These are phyloP conservation scores for Diuraphis noxia DNA, from an alignment of 1,140 invertebrate species.

Conservation along the genomic window DNA sequence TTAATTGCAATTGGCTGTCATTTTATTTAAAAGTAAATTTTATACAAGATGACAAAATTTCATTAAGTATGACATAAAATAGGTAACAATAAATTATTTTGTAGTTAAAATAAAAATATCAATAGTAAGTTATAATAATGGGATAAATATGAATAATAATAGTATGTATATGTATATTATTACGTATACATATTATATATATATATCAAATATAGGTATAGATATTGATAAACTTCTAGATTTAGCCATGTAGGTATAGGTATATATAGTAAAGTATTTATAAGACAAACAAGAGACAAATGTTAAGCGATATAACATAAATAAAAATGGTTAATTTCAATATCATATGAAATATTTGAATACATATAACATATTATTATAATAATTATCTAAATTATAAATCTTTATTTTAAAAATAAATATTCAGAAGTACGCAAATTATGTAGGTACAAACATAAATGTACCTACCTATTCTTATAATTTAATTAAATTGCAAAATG, in stretches of 20 bases:
- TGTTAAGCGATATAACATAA: slow-evolving; percentile 21
- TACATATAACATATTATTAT: slow-evolving; percentile 33
- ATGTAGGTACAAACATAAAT: neutral
- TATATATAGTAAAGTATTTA: slow-evolving; percentile 38
- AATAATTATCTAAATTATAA: slow-evolving; percentile 6
- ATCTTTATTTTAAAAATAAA: slow-evolving; percentile 23
- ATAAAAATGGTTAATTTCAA: slow-evolving; percentile 48
- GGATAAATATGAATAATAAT: slow-evolving; percentile 35
- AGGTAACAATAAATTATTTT: slow-evolving; percentile 45
- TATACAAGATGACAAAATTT: slow-evolving; percentile 45
- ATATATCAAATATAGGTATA: slow-evolving; percentile 5
- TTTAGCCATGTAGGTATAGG: neutral
- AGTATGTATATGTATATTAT: neutral
- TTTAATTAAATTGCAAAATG: neutral
- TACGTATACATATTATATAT: neutral
- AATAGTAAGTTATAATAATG: slow-evolving; percentile 39
- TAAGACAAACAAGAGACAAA: slow-evolving; percentile 35
- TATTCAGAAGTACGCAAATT: neutral
- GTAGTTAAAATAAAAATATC: slow-evolving; percentile 40
- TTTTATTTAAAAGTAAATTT: slow-evolving; percentile 40
- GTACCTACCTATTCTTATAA: neutral
- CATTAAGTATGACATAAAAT: slow-evolving; percentile 23
- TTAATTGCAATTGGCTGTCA: slow-evolving; percentile 26
- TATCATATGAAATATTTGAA: slow-evolving; percentile 43
- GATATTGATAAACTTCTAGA: slow-evolving; percentile 11